These are phyloP conservation scores for Brachionus sp. DNA, from an alignment of 1,140 invertebrate genomes.

Conservation along the genomic window DNA sequence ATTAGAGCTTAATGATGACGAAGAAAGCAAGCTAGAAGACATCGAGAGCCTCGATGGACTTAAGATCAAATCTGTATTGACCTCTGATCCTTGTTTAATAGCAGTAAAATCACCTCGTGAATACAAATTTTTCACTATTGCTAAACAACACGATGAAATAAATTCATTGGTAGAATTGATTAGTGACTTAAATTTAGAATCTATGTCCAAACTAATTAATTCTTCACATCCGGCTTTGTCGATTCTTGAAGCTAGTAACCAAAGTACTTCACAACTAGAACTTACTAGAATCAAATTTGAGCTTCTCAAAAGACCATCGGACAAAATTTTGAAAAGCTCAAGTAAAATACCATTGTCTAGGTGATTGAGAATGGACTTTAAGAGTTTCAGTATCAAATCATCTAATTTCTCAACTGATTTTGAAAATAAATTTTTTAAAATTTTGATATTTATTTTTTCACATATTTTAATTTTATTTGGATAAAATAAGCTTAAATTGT, in stretches of 20 bases:
- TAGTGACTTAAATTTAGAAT: constrained; percentile 14
- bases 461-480: constrained; percentile 7
- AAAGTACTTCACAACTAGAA: background rate
- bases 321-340: background rate
- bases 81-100: background rate
- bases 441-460: background rate
- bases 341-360: background rate
- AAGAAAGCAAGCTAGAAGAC: background rate
- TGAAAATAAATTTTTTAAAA: background rate
- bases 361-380: background rate
- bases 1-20: background rate
- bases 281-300: background rate
- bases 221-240: background rate
- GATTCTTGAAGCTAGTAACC: background rate
- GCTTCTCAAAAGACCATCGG: background rate
- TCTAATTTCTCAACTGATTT: background rate
- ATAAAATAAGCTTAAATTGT: background rate
- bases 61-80: background rate
- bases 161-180: constrained; percentile 6
- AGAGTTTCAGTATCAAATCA: background rate
- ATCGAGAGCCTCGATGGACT: constrained; percentile 11
- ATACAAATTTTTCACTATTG: constrained; percentile 28
- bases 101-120: background rate
- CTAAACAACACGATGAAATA: background rate
- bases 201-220: constrained; percentile 4